Percentiles rank a stretch among this genome's conserved stretches.
phyloP scores from a whole-genome alignment of 2,888 invertebrate species.

The Amphipoea lucens region DNA sequence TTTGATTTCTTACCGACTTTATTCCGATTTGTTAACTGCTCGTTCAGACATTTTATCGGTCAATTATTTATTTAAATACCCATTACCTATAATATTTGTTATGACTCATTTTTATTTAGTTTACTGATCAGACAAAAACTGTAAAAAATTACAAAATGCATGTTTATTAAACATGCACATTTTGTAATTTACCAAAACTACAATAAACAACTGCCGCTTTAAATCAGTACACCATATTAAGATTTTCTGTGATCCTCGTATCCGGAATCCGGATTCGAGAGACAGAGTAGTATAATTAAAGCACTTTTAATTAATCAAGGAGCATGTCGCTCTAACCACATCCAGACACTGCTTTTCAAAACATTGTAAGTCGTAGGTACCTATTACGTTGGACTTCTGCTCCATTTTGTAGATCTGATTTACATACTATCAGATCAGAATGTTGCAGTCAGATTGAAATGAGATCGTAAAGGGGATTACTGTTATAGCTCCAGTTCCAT shows the following conservation, averaged over 20 bases:
- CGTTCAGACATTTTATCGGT: too few species aligned
- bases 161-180: too few species aligned
- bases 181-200: too few species aligned
- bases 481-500: constrained; percentile 50
- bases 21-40: too few species aligned
- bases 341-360: constrained; percentile 7
- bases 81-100: too few species aligned
- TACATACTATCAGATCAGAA: constrained; percentile 50
- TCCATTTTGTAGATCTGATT: constrained; percentile 51
- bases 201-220: too few species aligned
- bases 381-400: constrained; percentile 13
- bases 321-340: constrained; percentile 1
- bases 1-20: too few species aligned
- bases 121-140: too few species aligned
- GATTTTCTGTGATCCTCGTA: background rate
- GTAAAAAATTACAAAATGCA: too few species aligned
- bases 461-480: constrained; percentile 59
- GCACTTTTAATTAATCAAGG: constrained; percentile 10
- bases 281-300: background rate
- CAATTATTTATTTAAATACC: too few species aligned
- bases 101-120: too few species aligned
- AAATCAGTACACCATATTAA: background rate
- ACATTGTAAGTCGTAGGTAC: constrained; percentile 13
- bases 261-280: background rate
- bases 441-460: constrained; percentile 47